These are phyloP conservation scores for Acrocephalus kingi DNA, from an alignment of 2,113 vertebrate species.

Conservation along the genomic window DNA sequence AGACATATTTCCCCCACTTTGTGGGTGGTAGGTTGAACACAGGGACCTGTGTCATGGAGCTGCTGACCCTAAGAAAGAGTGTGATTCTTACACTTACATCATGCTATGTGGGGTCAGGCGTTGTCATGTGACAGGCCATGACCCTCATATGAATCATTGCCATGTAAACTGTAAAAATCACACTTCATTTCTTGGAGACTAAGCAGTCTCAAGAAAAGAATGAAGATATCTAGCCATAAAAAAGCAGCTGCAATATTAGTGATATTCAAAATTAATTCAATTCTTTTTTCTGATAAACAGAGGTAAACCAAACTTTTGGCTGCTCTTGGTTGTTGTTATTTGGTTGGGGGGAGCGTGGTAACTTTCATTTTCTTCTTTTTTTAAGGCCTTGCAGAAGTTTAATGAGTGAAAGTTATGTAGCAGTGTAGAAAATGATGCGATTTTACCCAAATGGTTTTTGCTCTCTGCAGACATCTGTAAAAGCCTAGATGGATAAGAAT, in stretches of 20 bases:
- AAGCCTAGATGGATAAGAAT: background rate
- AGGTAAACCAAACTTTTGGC: background rate
- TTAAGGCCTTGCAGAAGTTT: background rate
- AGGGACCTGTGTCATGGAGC: background rate
- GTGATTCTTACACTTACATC: constrained; percentile 32
- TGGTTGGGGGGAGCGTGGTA: accelerated
- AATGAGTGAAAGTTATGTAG: background rate
- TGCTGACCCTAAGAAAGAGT: background rate
- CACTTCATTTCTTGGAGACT: constrained; percentile 14
- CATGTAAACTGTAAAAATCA: constrained; percentile 23
- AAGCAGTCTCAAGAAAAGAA: constrained; percentile 1
- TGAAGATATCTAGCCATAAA: background rate
- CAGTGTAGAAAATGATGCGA: background rate
- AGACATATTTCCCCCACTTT: background rate
- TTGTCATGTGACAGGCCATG: background rate
- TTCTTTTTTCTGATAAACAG: background rate
- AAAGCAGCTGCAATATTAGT: background rate
- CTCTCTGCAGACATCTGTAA: background rate
- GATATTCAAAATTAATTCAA: background rate
- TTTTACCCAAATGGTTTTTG: background rate
- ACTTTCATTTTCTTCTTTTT: background rate
- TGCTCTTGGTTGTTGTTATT: background rate
- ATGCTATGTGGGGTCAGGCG: background rate
- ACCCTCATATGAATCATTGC: constrained; percentile 29
- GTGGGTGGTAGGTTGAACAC: constrained; percentile 40